Percentiles rank a stretch among this genome's conserved stretches.
These are phyloP conservation scores for Stegophylla sp. DNA, from an alignment of 2,888 invertebrate genomes.

Conservation along the genomic window DNA sequence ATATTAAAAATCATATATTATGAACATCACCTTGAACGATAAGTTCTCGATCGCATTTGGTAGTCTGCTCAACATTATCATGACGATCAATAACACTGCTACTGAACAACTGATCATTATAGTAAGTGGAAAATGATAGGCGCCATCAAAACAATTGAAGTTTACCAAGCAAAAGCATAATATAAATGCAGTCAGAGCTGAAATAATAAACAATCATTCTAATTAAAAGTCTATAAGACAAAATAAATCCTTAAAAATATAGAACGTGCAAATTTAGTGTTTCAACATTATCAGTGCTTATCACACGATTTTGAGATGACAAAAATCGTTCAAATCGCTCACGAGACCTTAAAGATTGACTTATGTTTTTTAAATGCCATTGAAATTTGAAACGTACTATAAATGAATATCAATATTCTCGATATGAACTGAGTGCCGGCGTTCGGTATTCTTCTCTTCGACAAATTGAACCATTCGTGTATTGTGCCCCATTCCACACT, in stretches of 20 bases:
- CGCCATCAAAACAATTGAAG: slow-evolving; percentile 65
- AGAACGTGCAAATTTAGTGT: too few species aligned
- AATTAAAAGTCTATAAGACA: too few species aligned
- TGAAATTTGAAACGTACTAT: background rate
- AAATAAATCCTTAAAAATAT: too few species aligned
- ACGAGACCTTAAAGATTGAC: too few species aligned
- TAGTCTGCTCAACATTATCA: slow-evolving; percentile 74
- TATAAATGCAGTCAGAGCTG: slow-evolving; percentile 70
- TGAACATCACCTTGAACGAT: slow-evolving; percentile 76
- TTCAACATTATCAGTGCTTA: too few species aligned
- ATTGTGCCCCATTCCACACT: background rate
- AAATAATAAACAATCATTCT: background rate
- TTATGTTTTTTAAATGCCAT: too few species aligned
- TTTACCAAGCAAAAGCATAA: slow-evolving; percentile 68
- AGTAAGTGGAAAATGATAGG: slow-evolving; percentile 64
- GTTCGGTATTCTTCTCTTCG: background rate
- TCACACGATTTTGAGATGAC: too few species aligned
- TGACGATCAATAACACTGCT: slow-evolving; percentile 68
- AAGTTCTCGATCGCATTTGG: slow-evolving; percentile 72
- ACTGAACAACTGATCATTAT: background rate
- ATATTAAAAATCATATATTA: too few species aligned
- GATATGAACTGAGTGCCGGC: slow-evolving; percentile 6
- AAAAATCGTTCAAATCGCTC: too few species aligned
- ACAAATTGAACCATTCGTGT: slow-evolving; percentile 7
- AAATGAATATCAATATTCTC: slow-evolving; percentile 1